A percentile compares a stretch with the other conserved stretches of the same genome.
These are phyloP conservation scores for Silurus meridionalis DNA, from an alignment of 2,113 vertebrate genomes.

Conservation along the genomic window DNA sequence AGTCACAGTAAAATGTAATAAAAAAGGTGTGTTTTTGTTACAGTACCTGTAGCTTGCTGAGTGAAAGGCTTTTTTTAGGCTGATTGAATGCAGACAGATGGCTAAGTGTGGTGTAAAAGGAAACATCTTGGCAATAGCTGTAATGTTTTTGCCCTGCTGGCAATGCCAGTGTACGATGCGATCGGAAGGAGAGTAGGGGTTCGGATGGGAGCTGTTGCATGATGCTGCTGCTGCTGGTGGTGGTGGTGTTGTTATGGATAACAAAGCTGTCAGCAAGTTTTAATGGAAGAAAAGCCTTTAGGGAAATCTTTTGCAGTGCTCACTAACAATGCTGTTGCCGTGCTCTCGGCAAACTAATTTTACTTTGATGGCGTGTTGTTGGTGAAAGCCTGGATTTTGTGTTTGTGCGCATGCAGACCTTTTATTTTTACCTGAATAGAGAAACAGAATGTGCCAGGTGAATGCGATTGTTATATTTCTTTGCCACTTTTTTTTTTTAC, in stretches of 20 bases:
- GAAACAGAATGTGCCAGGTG: neutral
- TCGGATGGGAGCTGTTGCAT: neutral
- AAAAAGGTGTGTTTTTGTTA: neutral
- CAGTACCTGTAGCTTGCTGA: conserved; percentile 22
- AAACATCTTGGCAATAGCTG: conserved; percentile 47
- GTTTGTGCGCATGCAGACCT: conserved; percentile 7
- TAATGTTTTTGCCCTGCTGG: conserved; percentile 43
- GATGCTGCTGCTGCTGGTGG: neutral
- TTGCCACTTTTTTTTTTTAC: neutral
- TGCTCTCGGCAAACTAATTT: conserved; percentile 53
- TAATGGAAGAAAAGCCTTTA: conserved; percentile 56
- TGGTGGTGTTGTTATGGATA: conserved; percentile 45
- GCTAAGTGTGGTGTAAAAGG: conserved; percentile 43
- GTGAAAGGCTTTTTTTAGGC: conserved; percentile 32
- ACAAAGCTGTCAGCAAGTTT: conserved; percentile 59
- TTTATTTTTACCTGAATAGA: neutral
- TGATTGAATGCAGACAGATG: conserved; percentile 44
- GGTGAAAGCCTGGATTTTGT: conserved; percentile 31
- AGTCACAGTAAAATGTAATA: neutral
- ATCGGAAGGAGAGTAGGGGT: neutral
- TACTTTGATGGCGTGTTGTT: conserved; percentile 45
- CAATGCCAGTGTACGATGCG: neutral
- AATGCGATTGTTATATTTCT: conserved; percentile 16
- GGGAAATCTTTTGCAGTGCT: conserved; percentile 55
- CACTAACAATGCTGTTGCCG: conserved; percentile 46